Evolutionary conservation across 1,140 invertebrate species (phyloP), one percentile per base, ranked within the genome.

Genomic region (Ylistrum balloti): DNA sequence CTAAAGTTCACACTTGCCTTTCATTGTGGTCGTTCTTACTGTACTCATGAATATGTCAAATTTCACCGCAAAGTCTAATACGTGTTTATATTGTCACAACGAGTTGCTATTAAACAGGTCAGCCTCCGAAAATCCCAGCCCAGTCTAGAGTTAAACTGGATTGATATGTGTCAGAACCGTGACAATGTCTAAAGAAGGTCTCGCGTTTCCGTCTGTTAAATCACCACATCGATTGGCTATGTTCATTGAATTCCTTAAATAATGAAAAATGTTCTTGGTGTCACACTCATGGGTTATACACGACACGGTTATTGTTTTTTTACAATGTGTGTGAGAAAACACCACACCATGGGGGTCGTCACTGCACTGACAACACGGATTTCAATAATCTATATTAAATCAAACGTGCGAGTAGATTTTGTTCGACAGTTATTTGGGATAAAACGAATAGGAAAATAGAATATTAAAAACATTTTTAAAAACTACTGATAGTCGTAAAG

Each of bases 241-340:
- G 56, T n/a, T 74, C 56, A 74, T 74, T 74, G 56, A n/a, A 74
- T 74, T 74, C 22, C n/a, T 74, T 74, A 74, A 74, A 74, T 74
- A 74, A 74, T 74, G 56, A 74, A 56, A 56, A 74, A 28, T 45
- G 22, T 74, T 74, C n/a, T 28, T 28, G 56, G 56, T 74, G 56
- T 74, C 56, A 28, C 22, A n/a, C n/a, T 74, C 22, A 22, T 28
- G 56, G 17, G 2, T 74, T 28, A 74, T 13, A 38, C 56, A 74
- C 56, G 56, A 28, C 56, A 28, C 56, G 28, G 56, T 3, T 74
- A 28, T 74, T 74, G 56, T 74, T 74, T 74, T n/a, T 74, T 17
- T 28, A 74, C 56, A 28, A 28, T 74, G 22, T 3, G 28, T 74
- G 56, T 5, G 22, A 74, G 56, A 74, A 74, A 74, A 28, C n/a